Conservation (phyloP, 2,797 vertebrate species). For the Heliangelus exortis region DNA sequence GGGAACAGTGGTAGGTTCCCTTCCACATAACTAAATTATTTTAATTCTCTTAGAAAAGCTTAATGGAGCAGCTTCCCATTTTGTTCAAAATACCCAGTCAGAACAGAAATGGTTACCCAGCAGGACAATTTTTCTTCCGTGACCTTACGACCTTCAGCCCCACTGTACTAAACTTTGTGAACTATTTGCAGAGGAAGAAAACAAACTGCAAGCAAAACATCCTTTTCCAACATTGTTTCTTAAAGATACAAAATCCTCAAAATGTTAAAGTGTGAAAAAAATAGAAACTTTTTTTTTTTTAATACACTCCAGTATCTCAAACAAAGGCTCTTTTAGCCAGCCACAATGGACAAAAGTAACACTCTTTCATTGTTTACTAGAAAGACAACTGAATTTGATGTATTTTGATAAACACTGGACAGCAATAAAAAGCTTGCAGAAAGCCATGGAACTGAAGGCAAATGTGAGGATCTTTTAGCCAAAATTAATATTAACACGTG, state of each 20-base stretch:
- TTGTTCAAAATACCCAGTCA: background rate
- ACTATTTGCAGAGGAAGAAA: background rate
- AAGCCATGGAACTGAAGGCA: background rate
- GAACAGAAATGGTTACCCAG: background rate
- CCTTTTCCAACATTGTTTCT: background rate
- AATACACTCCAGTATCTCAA: background rate
- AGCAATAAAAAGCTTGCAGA: constrained; percentile 13
- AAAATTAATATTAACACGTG: background rate
- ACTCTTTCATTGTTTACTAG: background rate
- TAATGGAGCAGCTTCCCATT: background rate
- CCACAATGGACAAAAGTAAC: background rate
- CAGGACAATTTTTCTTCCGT: background rate
- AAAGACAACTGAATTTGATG: background rate
- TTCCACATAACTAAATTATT: background rate
- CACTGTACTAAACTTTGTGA: background rate
- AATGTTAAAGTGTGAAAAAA: background rate
- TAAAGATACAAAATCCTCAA: background rate
- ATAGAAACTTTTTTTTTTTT: no score
- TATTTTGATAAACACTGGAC: background rate
- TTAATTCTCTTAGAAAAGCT: background rate
- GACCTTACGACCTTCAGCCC: background rate
- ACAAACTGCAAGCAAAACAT: background rate
- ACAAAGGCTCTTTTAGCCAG: background rate
- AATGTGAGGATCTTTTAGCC: background rate
- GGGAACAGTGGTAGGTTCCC: background rate